Percentiles rank a stretch among this genome's conserved stretches.
These are phyloP conservation scores for Caradrina clavipalpis DNA, from an alignment of 2,888 invertebrate genomes.

Conservation along the genomic window DNA sequence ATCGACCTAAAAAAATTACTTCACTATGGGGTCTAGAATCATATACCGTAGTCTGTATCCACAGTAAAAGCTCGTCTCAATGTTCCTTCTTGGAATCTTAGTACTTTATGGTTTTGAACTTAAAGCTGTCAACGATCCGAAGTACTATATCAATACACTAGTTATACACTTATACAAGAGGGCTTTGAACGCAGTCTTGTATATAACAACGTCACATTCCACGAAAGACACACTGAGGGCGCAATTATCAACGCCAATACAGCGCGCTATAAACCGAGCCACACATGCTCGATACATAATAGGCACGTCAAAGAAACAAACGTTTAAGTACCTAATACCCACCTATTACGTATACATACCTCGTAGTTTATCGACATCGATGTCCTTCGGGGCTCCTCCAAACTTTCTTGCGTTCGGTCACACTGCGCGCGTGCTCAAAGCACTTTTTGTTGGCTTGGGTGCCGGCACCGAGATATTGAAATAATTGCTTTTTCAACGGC, in stretches of 20 bases:
- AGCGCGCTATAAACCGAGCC: conserved; percentile 36
- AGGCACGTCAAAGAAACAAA: conserved; percentile 47
- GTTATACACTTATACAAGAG: conserved; percentile 13
- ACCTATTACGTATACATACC: conserved; percentile 51
- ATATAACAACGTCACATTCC: conserved; percentile 46
- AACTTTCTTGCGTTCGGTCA: conserved; percentile 84
- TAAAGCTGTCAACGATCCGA: conserved; percentile 9
- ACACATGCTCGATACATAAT: conserved; percentile 43
- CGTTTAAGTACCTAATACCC: conserved; percentile 39
- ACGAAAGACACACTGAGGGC: conserved; percentile 51
- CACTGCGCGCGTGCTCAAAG: conserved; percentile 84
- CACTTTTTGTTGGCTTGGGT: conserved; percentile 85
- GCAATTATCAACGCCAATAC: conserved; percentile 50
- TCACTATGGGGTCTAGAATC: too few relatives aligned
- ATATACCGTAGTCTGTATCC: too few relatives aligned
- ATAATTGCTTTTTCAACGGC: conserved; percentile 91
- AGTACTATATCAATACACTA: conserved; percentile 4
- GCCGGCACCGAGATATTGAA: conserved; percentile 88
- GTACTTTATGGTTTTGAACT: conserved; percentile 1
- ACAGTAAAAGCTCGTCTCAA: too few relatives aligned
- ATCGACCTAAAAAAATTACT: too few relatives aligned
- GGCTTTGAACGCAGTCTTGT: conserved; percentile 49
- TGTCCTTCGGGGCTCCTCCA: conserved; percentile 82
- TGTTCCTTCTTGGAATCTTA: not conserved
- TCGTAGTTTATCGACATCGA: conserved; percentile 62